A percentile compares a stretch with the other conserved stretches of the same genome.
Conservation (phyloP, 2,888 invertebrate genomes). For the Pachycephus smyrnensis region DNA sequence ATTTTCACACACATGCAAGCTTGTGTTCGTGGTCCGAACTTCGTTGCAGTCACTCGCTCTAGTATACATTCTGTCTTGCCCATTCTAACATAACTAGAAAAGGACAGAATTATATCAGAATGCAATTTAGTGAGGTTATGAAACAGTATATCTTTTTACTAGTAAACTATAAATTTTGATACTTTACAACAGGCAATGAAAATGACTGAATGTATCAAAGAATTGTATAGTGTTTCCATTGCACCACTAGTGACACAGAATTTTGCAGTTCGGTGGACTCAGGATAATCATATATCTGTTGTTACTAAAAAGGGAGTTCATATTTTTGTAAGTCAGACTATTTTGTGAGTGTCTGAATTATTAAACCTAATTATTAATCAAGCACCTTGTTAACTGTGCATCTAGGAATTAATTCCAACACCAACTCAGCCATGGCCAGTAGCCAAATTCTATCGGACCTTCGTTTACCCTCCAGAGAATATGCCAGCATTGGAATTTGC, state of each 20-base stretch:
- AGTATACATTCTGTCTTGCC: neutral
- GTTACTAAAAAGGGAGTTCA: constrained; percentile 61
- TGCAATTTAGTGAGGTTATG: neutral
- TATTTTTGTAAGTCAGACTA: constrained; percentile 55
- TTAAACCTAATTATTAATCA: neutral
- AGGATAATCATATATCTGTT: constrained; percentile 61
- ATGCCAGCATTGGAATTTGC: constrained; percentile 43
- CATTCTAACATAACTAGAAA: neutral
- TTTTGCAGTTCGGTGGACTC: constrained; percentile 61
- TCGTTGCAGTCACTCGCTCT: neutral
- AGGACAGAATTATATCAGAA: neutral
- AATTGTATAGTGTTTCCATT: constrained; percentile 45
- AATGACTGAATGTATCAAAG: constrained; percentile 26
- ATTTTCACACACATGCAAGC: neutral
- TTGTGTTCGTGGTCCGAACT: neutral
- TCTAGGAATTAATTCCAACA: constrained; percentile 56
- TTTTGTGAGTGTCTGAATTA: neutral
- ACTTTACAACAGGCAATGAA: neutral
- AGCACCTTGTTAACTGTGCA: neutral
- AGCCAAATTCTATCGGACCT: constrained; percentile 53
- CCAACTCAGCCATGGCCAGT: constrained; percentile 46
- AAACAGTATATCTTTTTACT: neutral
- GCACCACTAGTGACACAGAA: constrained; percentile 45
- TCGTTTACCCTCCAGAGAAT: constrained; percentile 49
- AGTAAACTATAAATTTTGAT: neutral